phyloP scores from a whole-genome alignment of 1,140 invertebrate species.

The Megalonaias nervosa region DNA sequence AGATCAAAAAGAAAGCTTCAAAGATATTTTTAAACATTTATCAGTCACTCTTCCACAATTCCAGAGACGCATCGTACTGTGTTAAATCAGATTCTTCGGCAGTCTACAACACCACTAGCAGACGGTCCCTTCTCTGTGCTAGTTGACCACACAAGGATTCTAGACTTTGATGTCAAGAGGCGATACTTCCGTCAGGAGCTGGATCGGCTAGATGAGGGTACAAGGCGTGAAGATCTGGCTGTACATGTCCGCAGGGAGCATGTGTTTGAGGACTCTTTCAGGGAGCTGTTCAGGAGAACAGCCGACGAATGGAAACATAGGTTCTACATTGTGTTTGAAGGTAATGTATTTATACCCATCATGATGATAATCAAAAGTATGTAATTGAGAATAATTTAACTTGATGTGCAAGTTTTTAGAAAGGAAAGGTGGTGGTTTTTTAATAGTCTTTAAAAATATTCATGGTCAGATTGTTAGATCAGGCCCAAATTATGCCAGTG shows the following conservation, averaged over 20 bases:
- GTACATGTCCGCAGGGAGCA: conserved; percentile 90
- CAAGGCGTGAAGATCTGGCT: conserved; percentile 88
- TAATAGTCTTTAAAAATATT: too few relatives aligned
- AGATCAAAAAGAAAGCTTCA: background rate
- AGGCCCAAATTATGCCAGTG: too few relatives aligned
- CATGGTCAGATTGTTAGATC: too few relatives aligned
- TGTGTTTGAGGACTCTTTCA: conserved; percentile 94
- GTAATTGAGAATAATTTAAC: too few relatives aligned
- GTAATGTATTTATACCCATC: conserved; percentile 68
- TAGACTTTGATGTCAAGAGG: conserved; percentile 95
- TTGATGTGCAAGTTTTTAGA: too few relatives aligned
- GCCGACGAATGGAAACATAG: conserved; percentile 95
- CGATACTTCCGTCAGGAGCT: conserved; percentile 91
- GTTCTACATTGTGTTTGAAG: conserved; percentile 96
- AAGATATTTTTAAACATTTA: too few relatives aligned
- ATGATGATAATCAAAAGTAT: too few relatives aligned
- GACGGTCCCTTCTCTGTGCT: conserved; percentile 91
- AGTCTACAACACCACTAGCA: conserved; percentile 87
- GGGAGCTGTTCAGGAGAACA: conserved; percentile 87
- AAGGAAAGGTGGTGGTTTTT: too few relatives aligned
- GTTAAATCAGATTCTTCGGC: conserved; percentile 92
- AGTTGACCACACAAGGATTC: conserved; percentile 89
- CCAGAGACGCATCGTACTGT: conserved; percentile 92
- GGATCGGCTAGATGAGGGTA: conserved; percentile 78
- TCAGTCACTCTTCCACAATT: conserved; percentile 22